Conservation (phyloP, 2,113 vertebrate genomes). For the Sylvilagus bachmani region DNA sequence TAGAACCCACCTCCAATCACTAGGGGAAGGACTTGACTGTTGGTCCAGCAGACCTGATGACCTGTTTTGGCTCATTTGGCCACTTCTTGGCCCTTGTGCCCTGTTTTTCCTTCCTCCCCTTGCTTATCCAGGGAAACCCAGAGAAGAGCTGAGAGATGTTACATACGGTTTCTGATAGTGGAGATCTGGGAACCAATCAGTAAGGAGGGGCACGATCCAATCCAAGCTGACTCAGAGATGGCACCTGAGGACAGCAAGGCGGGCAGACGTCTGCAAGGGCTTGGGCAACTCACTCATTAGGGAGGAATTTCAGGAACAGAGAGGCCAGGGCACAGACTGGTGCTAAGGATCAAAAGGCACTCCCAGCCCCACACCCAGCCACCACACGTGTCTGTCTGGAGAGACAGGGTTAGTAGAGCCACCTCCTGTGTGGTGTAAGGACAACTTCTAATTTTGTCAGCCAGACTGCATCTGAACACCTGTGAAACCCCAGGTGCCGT, state of each 20-base stretch:
- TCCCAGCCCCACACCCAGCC: no score
- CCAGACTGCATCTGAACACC: background rate
- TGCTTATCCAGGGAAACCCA: slow-evolving; percentile 30
- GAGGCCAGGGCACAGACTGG: background rate
- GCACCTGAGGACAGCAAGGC: background rate
- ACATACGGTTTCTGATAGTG: slow-evolving; percentile 40
- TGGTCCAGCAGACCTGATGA: background rate
- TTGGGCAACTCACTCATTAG: slow-evolving; percentile 33
- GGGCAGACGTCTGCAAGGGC: background rate
- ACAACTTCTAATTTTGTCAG: background rate
- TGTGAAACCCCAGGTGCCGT: background rate
- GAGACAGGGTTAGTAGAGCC: background rate
- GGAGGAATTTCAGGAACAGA: slow-evolving; percentile 48
- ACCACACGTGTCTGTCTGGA: background rate
- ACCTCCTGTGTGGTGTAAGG: background rate
- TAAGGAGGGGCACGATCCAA: slow-evolving; percentile 21
- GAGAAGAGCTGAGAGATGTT: slow-evolving; percentile 32
- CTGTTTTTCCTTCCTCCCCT: slow-evolving; percentile 21
- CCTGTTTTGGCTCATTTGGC: background rate
- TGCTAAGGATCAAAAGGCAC: background rate
- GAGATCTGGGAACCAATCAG: background rate
- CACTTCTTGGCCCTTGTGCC: background rate
- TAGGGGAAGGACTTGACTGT: background rate
- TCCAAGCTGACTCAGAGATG: slow-evolving; percentile 47
- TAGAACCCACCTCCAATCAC: background rate